Base-by-base conservation (phyloP, 1,140 invertebrate genomes). In the Holotrichia oblita region DNA sequence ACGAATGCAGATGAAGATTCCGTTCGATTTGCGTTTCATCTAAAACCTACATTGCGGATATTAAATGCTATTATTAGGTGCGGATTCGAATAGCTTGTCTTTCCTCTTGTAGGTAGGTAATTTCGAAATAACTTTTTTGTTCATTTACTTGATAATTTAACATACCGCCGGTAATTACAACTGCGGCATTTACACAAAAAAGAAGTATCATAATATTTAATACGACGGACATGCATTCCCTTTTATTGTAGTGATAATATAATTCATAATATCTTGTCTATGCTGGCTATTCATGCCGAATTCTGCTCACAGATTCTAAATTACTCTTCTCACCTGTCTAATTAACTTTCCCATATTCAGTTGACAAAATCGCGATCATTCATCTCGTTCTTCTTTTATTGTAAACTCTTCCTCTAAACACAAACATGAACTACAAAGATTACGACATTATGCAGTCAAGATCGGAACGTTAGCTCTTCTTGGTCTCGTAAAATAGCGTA, bases 401-500 rank as follows among this genome's bases (percentile, higher is more conserved):
- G 27, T 34, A 34, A 34, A 34, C 27, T 34, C 27, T 34, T 34
- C 27, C 27, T 34, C 27, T 34, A 34, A 34, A 55, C 17, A 55
- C 14, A 55, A 14, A 55, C 48, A 55, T 17, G 14, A 14, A 55
- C 48, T 17, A 55, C n/a, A 17, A 55, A 17, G 2, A 17, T n/a
- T 17, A 7, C 48, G 17, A 17, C 17, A 55, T 17, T 17, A 55
- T 55, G 48, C 6, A 14, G 48, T 14, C 48, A n/a, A 55, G 48
- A 55, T 55, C 48, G 48, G 17, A 55, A 55, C 48, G 48, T 55
- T 55, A 55, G 48, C 48, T 55, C 17, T 55, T 55, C 48, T 55
- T 17, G 48, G 48, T 6, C 48, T 55, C 17, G 17, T 17, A 17
- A 17, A 55, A 55, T 17, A 14, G 17, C 48, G 2, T 6, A 4